Conservation (phyloP, 2,797 vertebrate species). For the Ficedula albicollis region DNA sequence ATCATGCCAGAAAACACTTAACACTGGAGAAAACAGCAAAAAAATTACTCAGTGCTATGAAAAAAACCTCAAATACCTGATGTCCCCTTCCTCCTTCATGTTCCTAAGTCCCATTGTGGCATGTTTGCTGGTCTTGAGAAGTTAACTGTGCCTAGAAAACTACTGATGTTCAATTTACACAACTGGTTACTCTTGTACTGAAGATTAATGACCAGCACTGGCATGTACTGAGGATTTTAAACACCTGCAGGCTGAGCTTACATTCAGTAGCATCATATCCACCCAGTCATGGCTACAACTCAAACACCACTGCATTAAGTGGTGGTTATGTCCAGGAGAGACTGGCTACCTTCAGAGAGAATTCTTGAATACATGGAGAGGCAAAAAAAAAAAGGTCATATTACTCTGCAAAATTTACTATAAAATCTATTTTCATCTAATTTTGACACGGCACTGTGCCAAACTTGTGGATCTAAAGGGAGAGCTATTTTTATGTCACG, state of each 20-base stretch:
- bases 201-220: constrained; percentile 1
- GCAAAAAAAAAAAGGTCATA: neutral
- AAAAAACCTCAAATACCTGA: accelerated
- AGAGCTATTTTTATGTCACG: neutral
- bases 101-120: accelerated
- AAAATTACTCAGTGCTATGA: neutral
- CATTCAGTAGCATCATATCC: neutral
- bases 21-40: neutral
- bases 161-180: neutral
- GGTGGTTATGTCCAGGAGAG: neutral
- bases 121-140: neutral
- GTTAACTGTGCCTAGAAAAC: neutral
- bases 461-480: neutral
- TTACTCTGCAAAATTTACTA: constrained; percentile 16
- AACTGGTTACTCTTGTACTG: neutral
- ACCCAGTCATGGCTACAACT: neutral
- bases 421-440: constrained; percentile 1
- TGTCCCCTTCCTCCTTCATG: neutral
- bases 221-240: neutral
- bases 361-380: accelerated
- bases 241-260: neutral
- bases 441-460: neutral
- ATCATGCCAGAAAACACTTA: neutral
- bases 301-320: neutral
- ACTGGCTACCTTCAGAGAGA: neutral